phyloP scores from a whole-genome alignment of 2,113 vertebrate species.

The Urocitellus parryii region DNA sequence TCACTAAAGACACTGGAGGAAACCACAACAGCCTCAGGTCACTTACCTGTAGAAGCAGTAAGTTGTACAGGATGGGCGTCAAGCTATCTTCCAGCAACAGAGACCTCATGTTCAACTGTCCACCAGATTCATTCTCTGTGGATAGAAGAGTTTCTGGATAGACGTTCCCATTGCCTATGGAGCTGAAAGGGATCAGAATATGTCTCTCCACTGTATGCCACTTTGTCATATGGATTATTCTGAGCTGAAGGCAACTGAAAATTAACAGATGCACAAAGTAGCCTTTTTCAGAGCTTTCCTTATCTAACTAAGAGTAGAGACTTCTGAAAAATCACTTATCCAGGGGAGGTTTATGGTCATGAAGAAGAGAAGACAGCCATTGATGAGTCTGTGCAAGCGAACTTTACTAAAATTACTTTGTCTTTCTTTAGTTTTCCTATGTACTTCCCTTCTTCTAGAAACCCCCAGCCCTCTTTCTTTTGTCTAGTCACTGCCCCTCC shows the following conservation, averaged over 20 bases:
- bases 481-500: background rate
- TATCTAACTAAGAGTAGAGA: conserved; percentile 8
- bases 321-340: conserved; percentile 21
- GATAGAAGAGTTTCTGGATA: background rate
- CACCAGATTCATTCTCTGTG: background rate
- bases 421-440: background rate
- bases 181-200: background rate
- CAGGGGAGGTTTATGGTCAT: background rate
- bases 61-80: background rate
- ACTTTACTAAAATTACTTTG: background rate
- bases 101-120: background rate
- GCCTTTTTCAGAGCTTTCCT: background rate
- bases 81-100: background rate
- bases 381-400: background rate
- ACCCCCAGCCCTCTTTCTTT: background rate
- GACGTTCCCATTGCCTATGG: background rate
- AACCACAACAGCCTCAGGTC: background rate
- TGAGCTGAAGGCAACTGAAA: background rate
- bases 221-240: background rate
- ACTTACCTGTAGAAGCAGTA: background rate
- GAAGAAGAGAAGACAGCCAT: background rate
- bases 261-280: background rate
- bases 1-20: background rate
- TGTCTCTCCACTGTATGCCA: background rate
- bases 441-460: background rate